Conservation (phyloP, 2,113 vertebrate genomes). For the Myrmecobius fasciatus region DNA sequence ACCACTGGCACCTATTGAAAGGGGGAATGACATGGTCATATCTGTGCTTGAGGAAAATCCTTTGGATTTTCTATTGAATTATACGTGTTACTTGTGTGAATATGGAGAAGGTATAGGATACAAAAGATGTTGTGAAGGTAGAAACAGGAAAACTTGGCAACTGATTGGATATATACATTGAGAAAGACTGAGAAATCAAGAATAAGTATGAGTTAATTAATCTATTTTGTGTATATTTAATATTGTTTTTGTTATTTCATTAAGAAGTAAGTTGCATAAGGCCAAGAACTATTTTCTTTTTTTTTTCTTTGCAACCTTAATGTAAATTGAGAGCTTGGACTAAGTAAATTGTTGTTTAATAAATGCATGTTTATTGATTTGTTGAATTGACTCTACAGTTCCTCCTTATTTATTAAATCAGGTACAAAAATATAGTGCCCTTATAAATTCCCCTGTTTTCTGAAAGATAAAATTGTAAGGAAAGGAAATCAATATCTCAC, state of each 20-base stretch:
- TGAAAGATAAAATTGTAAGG: background rate
- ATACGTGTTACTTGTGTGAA: too few relatives aligned
- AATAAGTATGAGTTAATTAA: background rate
- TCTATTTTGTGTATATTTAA: background rate
- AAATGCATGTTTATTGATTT: background rate
- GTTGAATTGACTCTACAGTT: background rate
- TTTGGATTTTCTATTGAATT: too few relatives aligned
- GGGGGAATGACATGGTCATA: too few relatives aligned
- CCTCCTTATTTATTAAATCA: background rate
- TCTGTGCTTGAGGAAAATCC: too few relatives aligned
- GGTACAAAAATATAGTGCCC: background rate
- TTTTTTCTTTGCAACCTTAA: background rate
- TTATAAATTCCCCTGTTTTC: background rate
- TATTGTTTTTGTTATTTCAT: background rate
- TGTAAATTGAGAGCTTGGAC: background rate
- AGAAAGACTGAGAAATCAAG: background rate
- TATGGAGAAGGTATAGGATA: too few relatives aligned
- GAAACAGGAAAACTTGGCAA: background rate
- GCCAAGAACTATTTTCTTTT: background rate
- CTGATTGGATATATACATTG: background rate
- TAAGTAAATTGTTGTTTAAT: background rate
- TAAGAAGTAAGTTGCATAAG: background rate
- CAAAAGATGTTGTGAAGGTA: background rate
- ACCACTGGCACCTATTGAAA: too few relatives aligned
- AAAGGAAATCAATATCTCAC: background rate